Evolutionary conservation across 2,888 invertebrate species (phyloP).

Genomic region (Eudiplozoon nipponicum): DNA sequence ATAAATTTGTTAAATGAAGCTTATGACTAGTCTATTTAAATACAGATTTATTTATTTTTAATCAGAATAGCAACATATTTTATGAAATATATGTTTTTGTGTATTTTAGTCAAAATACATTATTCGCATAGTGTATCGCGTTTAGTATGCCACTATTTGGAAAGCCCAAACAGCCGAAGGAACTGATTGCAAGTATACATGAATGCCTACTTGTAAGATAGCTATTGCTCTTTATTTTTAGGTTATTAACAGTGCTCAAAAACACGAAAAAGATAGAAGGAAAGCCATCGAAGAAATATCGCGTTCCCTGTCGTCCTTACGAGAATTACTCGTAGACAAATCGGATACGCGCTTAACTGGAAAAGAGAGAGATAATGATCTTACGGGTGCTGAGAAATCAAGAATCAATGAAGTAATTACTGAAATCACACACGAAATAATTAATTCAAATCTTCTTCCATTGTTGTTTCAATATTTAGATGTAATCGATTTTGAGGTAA

Average conservation of each 20-base stretch:
- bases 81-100: too few relatives aligned
- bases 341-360: slow-evolving; percentile 5
- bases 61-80: too few relatives aligned
- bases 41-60: too few relatives aligned
- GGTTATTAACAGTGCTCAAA: not conserved
- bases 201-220: not conserved
- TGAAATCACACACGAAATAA: slow-evolving; percentile 10
- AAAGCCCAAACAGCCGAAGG: not conserved
- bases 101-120: too few relatives aligned
- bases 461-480: slow-evolving; percentile 4
- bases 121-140: too few relatives aligned
- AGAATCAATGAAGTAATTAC: slow-evolving; percentile 10
- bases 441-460: slow-evolving; percentile 2
- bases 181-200: not conserved
- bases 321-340: slow-evolving; percentile 10
- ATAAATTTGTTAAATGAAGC: too few relatives aligned
- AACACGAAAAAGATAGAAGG: slow-evolving; percentile 11
- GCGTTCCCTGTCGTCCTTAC: slow-evolving; percentile 4
- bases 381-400: not conserved
- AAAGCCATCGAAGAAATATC: slow-evolving; percentile 9
- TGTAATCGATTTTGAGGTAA: slow-evolving; percentile 8
- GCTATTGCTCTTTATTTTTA: not conserved
- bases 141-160: not conserved
- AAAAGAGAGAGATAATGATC: slow-evolving; percentile 10
- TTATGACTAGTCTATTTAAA: too few relatives aligned